These are phyloP conservation scores for Paradoxurus hermaphroditus DNA, from an alignment of 2,113 vertebrate species.

Conservation along the genomic window DNA sequence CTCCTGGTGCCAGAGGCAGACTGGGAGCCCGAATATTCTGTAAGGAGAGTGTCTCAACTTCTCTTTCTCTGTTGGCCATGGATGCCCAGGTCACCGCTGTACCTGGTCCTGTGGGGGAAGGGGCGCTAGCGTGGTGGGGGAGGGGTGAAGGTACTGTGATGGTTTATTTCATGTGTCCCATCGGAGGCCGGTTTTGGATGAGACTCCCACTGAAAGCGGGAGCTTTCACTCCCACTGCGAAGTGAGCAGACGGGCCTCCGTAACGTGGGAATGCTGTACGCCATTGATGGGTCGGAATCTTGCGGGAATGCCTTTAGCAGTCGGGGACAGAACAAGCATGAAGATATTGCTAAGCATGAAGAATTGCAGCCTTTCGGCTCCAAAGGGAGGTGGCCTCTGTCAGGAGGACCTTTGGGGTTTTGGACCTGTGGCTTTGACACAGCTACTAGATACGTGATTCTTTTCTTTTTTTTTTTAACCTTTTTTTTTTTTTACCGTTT, in stretches of 20 bases:
- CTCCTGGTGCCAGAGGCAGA: not conserved
- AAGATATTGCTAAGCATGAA: not conserved
- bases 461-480: no score
- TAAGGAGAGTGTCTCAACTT: not conserved
- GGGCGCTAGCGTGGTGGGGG: fast-evolving
- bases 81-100: no score
- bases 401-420: not conserved
- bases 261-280: not conserved
- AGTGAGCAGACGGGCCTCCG: not conserved
- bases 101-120: no score
- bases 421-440: not conserved
- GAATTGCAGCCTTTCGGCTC: not conserved
- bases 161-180: not conserved
- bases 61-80: not conserved
- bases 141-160: fast-evolving
- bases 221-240: no score
- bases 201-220: not conserved
- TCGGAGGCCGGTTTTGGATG: not conserved
- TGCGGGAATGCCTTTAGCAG: fast-evolving
- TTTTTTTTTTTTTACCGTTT: no score
- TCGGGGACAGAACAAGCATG: fast-evolving
- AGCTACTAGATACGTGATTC: not conserved
- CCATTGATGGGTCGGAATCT: not conserved
- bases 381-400: not conserved
- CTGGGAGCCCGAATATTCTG: not conserved